These are phyloP conservation scores for Monomorium pharaonis DNA, from an alignment of 1,140 invertebrate species.

Conservation along the genomic window DNA sequence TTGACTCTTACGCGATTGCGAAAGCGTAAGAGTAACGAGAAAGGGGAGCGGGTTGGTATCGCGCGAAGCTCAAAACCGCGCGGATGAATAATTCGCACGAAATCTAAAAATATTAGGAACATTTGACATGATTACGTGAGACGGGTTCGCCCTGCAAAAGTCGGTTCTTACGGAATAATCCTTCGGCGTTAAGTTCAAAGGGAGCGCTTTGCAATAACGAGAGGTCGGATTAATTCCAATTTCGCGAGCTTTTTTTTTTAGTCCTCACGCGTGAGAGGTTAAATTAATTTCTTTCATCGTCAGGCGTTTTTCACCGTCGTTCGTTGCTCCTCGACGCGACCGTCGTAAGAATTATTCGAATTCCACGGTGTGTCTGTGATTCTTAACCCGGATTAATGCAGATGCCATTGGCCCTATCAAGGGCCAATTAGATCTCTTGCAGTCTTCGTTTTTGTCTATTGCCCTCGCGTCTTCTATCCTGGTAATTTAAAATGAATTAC, in stretches of 20 bases:
- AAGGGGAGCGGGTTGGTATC: not conserved
- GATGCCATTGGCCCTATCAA: slow-evolving; percentile 34
- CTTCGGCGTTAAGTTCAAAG: not conserved
- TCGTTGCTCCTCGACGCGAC: slow-evolving; percentile 7
- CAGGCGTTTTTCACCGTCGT: not conserved
- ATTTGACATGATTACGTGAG: slow-evolving; percentile 5
- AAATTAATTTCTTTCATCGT: slow-evolving; percentile 56
- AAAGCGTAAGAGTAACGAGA: not conserved
- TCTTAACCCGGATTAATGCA: slow-evolving; percentile 45
- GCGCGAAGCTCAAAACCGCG: not conserved
- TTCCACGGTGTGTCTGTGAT: slow-evolving; percentile 33
- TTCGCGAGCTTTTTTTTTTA: slow-evolving; percentile 47
- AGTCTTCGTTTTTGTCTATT: not conserved
- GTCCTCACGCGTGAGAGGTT: slow-evolving; percentile 11
- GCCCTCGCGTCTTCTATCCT: not conserved
- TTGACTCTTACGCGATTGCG: slow-evolving; percentile 3
- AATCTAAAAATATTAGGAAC: slow-evolving; percentile 27
- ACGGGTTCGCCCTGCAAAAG: not conserved
- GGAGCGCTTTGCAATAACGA: slow-evolving; percentile 27
- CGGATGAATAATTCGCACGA: not conserved
- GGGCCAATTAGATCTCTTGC: slow-evolving; percentile 44
- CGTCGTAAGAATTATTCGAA: slow-evolving; percentile 38
- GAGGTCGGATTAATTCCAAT: slow-evolving; percentile 53
- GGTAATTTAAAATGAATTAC: not conserved
- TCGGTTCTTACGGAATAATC: slow-evolving; percentile 41